A percentile compares a stretch with the other conserved stretches of the same genome.
Evolutionary conservation across 2,113 vertebrate species (phyloP).

Genomic region (Brachionichthys hirsutus): DNA sequence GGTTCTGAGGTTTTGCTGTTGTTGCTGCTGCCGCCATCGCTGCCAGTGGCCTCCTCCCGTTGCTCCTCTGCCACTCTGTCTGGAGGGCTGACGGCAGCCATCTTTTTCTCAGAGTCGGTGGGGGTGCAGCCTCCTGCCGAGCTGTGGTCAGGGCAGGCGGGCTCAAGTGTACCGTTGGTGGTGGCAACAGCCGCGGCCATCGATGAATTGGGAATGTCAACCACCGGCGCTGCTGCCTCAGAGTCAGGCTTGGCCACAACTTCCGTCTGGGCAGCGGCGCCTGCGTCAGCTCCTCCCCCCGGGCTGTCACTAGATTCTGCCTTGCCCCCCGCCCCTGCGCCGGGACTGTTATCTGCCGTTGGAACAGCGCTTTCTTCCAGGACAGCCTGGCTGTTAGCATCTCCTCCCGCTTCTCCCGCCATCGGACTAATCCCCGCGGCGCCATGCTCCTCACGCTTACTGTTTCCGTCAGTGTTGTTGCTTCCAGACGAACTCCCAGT

Average conservation of each 20-base stretch:
- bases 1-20: constrained; percentile 81
- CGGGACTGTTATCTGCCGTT: constrained; percentile 17
- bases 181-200: constrained; percentile 10
- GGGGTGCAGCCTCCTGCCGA: constrained; percentile 24
- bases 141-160: constrained; percentile 71
- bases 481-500: constrained; percentile 5
- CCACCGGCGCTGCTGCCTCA: constrained; percentile 9
- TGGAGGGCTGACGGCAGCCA: constrained; percentile 45
- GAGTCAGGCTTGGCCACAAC: constrained; percentile 26
- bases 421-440: constrained; percentile 14
- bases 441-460: constrained; percentile 18
- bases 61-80: constrained; percentile 67
- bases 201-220: constrained; percentile 8
- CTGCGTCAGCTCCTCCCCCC: constrained; percentile 16
- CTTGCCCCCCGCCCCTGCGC: background rate
- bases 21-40: constrained; percentile 68
- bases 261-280: constrained; percentile 7
- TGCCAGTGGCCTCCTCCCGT: constrained; percentile 77
- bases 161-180: constrained; percentile 76
- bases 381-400: background rate
- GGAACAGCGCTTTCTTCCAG: background rate
- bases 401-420: constrained; percentile 9
- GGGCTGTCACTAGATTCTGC: background rate
- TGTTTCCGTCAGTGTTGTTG: constrained; percentile 1
- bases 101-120: constrained; percentile 59